Base-by-base conservation (phyloP, 2,888 invertebrate species). In the Calameuta idolon region DNA sequence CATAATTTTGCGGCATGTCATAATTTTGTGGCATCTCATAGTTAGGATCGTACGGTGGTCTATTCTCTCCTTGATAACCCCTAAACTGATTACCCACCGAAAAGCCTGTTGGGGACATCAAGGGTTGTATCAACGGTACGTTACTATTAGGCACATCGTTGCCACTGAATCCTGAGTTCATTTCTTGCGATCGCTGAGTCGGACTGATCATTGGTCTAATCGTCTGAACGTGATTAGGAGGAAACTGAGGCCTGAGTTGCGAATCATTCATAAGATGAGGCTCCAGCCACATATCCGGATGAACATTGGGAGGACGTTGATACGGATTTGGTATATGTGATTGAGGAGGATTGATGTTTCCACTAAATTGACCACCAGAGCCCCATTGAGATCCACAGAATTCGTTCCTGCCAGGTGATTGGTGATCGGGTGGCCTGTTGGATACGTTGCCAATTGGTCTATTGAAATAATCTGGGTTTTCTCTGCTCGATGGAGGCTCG, bases 261-360 rank as follows among this genome's bases (percentile, higher is more conserved):
- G 80, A 79, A 40, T 80, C 80, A 11, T 69, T 37, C 69, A 76
- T 23, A 30, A 74, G 69, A 34, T 79, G 76, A 12, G 73, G 75
- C 11, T 86, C 86, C 76, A 84, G 82, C 88, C 88, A 87, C 79
- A 84, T 84, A 23, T 87, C 88, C 31, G 83, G 83, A 15, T 84
- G 84, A 77, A 84, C 79, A 0, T 76, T 79, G 73, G 84, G 79
- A 0, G 81, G 74, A 73, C 78, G 81, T 68, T 73, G 82, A 34
- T 83, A 85, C 0, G 82, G 55, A 79, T 40, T 34, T 31, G 31
- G 34, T 5, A 34, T 31, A 12, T 71, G 71, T 34, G 71, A 9
- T 71, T 31, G 34, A 34, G 34, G 12, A 12, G 34, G 12, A 71
- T 71, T 71, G 34, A 71, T 71, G 76, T 33, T 83, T 79, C 35